Percentiles rank a stretch among this genome's conserved stretches.
These are phyloP conservation scores for Perca flavescens DNA, from an alignment of 2,113 vertebrate genomes.

Conservation along the genomic window DNA sequence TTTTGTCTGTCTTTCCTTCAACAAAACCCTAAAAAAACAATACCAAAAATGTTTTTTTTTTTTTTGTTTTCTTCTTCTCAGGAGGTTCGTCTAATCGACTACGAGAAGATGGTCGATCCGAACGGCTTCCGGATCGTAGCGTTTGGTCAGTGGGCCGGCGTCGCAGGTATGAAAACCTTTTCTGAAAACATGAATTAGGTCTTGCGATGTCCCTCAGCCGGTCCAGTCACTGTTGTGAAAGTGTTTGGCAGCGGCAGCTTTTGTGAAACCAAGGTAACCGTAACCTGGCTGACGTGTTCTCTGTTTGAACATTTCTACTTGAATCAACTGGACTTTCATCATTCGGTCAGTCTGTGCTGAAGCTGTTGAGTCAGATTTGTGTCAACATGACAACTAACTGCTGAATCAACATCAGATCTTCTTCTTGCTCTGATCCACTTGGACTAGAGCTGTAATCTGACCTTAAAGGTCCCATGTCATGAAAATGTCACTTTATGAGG, in stretches of 20 bases:
- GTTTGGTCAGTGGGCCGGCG: slow-evolving; percentile 98
- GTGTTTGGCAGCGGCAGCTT: neutral
- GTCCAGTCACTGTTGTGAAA: neutral
- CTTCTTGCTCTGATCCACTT: no score
- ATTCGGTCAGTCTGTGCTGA: no score
- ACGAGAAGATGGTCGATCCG: slow-evolving; percentile 98
- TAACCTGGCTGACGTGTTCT: neutral
- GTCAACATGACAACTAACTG: no score
- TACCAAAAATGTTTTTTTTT: no score
- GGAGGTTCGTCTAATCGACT: slow-evolving; percentile 98
- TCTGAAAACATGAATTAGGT: no score
- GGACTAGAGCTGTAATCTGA: no score
- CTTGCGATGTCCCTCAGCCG: neutral
- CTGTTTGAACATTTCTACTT: neutral
- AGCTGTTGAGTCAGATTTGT: neutral
- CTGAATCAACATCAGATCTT: neutral
- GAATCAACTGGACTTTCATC: no score
- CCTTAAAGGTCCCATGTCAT: no score
- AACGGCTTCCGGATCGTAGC: slow-evolving; percentile 94
- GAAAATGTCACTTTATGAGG: no score
- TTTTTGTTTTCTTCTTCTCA: slow-evolving; percentile 66
- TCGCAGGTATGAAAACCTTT: slow-evolving; percentile 87
- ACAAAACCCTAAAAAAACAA: neutral
- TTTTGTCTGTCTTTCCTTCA: neutral
- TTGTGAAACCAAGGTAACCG: neutral